phyloP scores from a whole-genome alignment of 2,797 vertebrate species.

The Brachymystax lenok region DNA sequence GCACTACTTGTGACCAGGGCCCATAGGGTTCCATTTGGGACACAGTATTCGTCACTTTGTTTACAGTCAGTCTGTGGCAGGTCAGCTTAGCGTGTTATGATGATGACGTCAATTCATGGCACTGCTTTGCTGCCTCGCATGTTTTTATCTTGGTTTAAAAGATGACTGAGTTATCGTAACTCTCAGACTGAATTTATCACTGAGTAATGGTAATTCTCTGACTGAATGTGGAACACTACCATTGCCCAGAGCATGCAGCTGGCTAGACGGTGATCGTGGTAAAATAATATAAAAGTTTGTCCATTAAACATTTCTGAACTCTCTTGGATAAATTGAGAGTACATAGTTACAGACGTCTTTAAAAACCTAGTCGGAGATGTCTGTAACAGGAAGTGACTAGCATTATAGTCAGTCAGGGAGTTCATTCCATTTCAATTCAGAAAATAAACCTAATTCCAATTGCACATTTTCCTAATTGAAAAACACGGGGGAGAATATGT shows the following conservation, averaged over 20 bases:
- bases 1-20: background rate
- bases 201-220: background rate
- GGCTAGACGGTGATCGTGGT: background rate
- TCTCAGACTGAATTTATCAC: background rate
- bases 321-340: background rate
- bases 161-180: too few species aligned
- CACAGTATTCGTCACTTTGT: constrained; percentile 6
- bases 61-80: background rate
- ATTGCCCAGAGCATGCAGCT: constrained; percentile 1
- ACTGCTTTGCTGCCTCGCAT: constrained; percentile 32
- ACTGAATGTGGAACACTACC: constrained; percentile 31
- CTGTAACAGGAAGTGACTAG: background rate
- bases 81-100: constrained; percentile 44
- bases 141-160: constrained; percentile 24
- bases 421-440: background rate
- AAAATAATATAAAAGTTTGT: background rate
- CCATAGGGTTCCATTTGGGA: background rate
- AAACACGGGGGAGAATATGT: too few species aligned
- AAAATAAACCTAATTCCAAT: background rate
- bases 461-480: background rate
- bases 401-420: background rate
- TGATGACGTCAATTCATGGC: constrained; percentile 7
- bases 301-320: background rate
- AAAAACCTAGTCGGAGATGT: background rate
- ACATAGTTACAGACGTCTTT: background rate